Percentiles rank a stretch among this genome's conserved stretches.
Evolutionary conservation across 2,888 invertebrate genomes (phyloP).

Genomic region (Drosophila mercatorum): DNA sequence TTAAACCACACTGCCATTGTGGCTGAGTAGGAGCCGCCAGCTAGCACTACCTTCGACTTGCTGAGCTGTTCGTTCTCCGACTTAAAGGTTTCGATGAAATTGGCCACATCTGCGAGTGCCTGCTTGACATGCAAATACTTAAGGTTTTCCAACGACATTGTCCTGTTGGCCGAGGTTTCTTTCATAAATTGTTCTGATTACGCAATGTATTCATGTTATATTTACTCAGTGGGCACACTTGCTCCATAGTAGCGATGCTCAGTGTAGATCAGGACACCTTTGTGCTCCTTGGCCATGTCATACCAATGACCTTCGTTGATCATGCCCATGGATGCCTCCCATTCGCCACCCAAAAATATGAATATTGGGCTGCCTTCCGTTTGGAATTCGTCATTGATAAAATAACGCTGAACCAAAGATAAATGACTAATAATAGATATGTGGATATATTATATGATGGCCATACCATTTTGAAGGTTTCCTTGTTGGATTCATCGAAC

Average conservation of each 20-base stretch:
- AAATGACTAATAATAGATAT: too few species aligned
- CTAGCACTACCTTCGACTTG: slow-evolving; percentile 85
- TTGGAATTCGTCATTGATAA: slow-evolving; percentile 85
- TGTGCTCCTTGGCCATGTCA: slow-evolving; percentile 86
- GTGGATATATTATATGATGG: background rate
- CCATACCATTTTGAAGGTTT: slow-evolving; percentile 86
- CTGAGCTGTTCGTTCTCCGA: slow-evolving; percentile 73
- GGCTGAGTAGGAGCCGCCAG: slow-evolving; percentile 89
- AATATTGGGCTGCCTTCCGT: slow-evolving; percentile 87
- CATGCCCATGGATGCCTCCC: slow-evolving; percentile 87
- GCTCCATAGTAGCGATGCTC: slow-evolving; percentile 93
- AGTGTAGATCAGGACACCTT: slow-evolving; percentile 89
- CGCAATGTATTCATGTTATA: fast-evolving
- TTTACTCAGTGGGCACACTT: slow-evolving; percentile 89
- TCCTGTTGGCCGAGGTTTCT: slow-evolving; percentile 79
- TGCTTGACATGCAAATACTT: slow-evolving; percentile 88
- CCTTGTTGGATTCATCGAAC: slow-evolving; percentile 86
- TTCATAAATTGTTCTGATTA: too few species aligned
- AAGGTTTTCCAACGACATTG: slow-evolving; percentile 86
- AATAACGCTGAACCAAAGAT: slow-evolving; percentile 83
- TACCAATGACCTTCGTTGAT: slow-evolving; percentile 87
- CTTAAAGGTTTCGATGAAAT: slow-evolving; percentile 86
- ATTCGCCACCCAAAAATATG: slow-evolving; percentile 89
- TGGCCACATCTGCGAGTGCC: slow-evolving; percentile 88
- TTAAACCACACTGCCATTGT: slow-evolving; percentile 89